Percentiles rank a stretch among this genome's conserved stretches.
phyloP scores from a whole-genome alignment of 2,888 invertebrate species.

The Parasteatoda lunata region DNA sequence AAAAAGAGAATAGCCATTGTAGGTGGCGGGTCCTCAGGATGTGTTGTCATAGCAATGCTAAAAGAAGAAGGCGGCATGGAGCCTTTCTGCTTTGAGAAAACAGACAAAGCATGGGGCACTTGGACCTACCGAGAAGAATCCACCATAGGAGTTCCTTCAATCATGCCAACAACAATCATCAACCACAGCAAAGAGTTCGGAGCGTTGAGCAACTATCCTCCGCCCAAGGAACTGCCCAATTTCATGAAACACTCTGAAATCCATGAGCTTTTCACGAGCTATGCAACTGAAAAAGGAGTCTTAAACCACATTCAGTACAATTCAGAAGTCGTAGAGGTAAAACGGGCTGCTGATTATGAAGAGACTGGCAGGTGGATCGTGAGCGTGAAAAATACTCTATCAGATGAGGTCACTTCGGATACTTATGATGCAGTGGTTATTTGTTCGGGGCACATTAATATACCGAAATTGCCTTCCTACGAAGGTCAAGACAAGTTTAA shows the following conservation, averaged over 20 bases:
- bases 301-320: background rate
- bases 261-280: background rate
- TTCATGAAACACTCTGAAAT: no score
- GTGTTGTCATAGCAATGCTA: background rate
- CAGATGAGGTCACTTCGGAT: constrained; percentile 68
- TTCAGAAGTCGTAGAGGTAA: background rate
- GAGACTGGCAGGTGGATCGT: constrained; percentile 43
- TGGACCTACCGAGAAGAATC: constrained; percentile 18
- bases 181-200: no score
- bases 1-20: constrained; percentile 13
- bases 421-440: constrained; percentile 76
- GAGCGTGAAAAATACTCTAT: constrained; percentile 22
- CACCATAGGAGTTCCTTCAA: no score
- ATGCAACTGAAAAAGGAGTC: no score
- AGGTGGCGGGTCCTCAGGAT: constrained; percentile 9
- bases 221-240: no score
- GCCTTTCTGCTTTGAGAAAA: constrained; percentile 12
- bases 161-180: no score
- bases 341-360: constrained; percentile 10
- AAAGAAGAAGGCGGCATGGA: constrained; percentile 22
- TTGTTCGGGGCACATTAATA: constrained; percentile 76
- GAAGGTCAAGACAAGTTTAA: constrained; percentile 74
- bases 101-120: background rate
- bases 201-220: no score
- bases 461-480: constrained; percentile 74